These are phyloP conservation scores for Drosophila barbarae DNA, from an alignment of 2,888 invertebrate genomes.

Conservation along the genomic window DNA sequence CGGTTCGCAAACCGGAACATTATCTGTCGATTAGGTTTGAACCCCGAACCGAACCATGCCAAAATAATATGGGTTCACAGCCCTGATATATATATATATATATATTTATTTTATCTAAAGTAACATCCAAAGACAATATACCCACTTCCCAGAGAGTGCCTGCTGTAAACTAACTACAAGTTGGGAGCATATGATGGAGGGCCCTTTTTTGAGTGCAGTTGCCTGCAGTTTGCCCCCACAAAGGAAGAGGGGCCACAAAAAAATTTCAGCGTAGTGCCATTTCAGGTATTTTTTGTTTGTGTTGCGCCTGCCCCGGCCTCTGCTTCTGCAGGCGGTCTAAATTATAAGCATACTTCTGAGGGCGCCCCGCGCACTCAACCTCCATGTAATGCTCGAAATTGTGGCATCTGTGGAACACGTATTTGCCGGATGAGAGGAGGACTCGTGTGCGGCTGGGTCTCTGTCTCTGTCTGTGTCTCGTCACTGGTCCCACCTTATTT, in stretches of 20 bases:
- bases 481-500: constrained; percentile 11
- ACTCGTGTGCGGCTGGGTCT: constrained; percentile 15
- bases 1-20: too few species aligned
- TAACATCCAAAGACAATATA: background rate
- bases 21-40: too few species aligned
- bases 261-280: constrained; percentile 22
- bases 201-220: constrained; percentile 48
- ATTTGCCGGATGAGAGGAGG: constrained; percentile 29
- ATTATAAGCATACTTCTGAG: constrained; percentile 58
- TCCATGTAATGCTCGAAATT: constrained; percentile 61
- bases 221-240: constrained; percentile 42
- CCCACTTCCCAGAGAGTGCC: background rate
- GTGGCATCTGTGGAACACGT: constrained; percentile 49
- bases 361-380: constrained; percentile 25
- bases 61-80: too few species aligned
- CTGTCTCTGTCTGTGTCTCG: constrained; percentile 2
- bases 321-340: constrained; percentile 18
- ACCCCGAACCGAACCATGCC: too few species aligned
- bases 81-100: too few species aligned
- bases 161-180: constrained; percentile 12
- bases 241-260: constrained; percentile 23
- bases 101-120: too few species aligned
- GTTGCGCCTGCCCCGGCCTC: background rate
- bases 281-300: constrained; percentile 33
- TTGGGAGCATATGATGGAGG: constrained; percentile 48